phyloP scores from a whole-genome alignment of 2,113 vertebrate species.

The Peromyscus californicus region DNA sequence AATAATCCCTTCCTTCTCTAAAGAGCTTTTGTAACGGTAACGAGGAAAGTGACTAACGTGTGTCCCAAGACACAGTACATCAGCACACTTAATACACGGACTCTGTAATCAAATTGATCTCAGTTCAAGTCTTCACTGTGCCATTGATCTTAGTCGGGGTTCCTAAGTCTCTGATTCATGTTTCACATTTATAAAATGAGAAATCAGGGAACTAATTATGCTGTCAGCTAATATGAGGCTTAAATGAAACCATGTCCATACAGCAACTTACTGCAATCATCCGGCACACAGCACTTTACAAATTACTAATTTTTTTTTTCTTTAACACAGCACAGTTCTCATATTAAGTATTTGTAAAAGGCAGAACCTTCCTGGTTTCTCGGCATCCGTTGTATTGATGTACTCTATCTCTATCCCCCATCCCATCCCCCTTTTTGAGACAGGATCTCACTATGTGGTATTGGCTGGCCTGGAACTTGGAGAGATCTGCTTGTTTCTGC shows the following conservation, averaged over 20 bases:
- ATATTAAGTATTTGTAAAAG: neutral
- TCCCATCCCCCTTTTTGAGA: neutral
- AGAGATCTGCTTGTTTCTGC: neutral
- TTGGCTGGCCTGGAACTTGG: neutral
- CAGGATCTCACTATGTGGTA: neutral
- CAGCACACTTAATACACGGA: neutral
- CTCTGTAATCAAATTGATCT: neutral
- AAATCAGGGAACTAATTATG: neutral
- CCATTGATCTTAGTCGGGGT: neutral
- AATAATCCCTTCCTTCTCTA: neutral
- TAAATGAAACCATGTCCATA: neutral
- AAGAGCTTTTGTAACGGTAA: neutral
- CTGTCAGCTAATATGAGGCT: neutral
- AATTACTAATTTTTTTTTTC: neutral
- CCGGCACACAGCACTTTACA: neutral
- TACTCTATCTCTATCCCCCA: neutral
- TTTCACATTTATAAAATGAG: neutral
- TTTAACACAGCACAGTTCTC: neutral
- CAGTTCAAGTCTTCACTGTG: neutral
- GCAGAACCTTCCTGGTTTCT: neutral
- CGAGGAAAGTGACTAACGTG: neutral
- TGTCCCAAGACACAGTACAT: neutral
- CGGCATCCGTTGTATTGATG: neutral
- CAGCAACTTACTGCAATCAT: neutral
- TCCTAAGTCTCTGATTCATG: constrained; percentile 2